These are phyloP conservation scores for Desmodus rotundus DNA, from an alignment of 2,113 vertebrate genomes.

Conservation along the genomic window DNA sequence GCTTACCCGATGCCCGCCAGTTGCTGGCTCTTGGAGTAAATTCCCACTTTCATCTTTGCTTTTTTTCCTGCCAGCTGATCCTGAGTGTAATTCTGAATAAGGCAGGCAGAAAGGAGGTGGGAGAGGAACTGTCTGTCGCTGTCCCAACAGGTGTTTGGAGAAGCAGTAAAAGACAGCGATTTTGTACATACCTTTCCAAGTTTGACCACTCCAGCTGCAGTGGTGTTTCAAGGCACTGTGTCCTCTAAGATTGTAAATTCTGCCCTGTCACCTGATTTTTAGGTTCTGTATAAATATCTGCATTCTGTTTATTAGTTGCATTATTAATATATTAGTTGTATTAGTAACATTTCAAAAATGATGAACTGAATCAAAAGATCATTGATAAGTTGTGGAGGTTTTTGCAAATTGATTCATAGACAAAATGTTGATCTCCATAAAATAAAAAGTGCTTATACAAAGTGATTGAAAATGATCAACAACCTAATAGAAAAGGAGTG, in stretches of 20 bases:
- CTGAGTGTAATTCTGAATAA: neutral
- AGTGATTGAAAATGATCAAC: conserved; percentile 17
- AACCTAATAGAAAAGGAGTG: neutral
- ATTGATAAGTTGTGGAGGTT: neutral
- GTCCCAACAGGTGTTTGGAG: neutral
- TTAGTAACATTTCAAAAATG: neutral
- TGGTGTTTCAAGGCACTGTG: neutral
- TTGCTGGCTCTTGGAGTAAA: neutral
- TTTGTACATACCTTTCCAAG: neutral
- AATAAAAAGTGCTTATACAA: neutral
- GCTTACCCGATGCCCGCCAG: neutral
- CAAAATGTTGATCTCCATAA: neutral
- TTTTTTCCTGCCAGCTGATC: neutral
- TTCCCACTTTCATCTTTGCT: neutral
- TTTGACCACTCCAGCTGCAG: neutral
- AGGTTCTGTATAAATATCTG: neutral
- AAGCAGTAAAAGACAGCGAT: neutral
- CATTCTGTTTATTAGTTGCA: neutral
- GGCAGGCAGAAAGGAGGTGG: neutral
- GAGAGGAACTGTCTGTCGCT: neutral
- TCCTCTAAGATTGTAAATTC: neutral
- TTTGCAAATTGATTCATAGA: neutral
- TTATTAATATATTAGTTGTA: neutral
- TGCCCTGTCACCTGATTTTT: neutral
- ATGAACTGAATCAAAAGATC: conserved; percentile 18